Base-by-base conservation (phyloP, 2,888 invertebrate genomes). In the Rosalia funebris region DNA sequence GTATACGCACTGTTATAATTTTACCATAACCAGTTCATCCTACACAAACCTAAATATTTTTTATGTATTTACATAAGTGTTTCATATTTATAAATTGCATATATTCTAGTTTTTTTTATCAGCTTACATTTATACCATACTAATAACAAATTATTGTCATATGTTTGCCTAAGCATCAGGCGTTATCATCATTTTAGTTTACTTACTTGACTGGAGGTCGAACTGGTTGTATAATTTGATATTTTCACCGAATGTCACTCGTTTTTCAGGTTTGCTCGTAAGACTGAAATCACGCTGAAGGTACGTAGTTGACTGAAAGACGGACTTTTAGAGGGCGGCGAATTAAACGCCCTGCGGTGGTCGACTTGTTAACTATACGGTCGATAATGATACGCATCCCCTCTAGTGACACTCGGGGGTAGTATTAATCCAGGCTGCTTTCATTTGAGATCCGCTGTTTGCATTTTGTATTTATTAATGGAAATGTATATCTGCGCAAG, bases 311-410 rank as follows among this genome's bases (percentile, higher is more conserved):
- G 47, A 63, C 63, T 68, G 64, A 60, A 63, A 65, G 60, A 56
- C 65, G 63, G 67, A 52, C 63, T 65, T 61, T 66, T 31, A 62
- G 64, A 70, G 68, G 68, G 69, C 66, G 67, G 69, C 66, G 60
- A 62, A 48, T 42, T 52, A 52, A 62, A 67, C 70, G 72, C 64
- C 71, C 47, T 61, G 39, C 44, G 25, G 66, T 57, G 71, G 65
- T 19, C 39, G 60, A 58, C 32, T 45, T 56, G 20, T 14, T 42
- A 66, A 71, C 58, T 60, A 68, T 25, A 55, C 60, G 57, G 71
- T 74, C 74, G 69, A 74, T 74, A 73, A 60, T 59, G 45, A 52
- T 52, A 62, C 65, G 60, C 60, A 58, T 60, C 54, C 62, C 65
- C 62, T 60, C 52, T 65, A 54, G 55, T 50, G 57, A 44, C 10